Evolutionary conservation across 2,113 vertebrate species (phyloP).

Genomic region (Sander lucioperca): DNA sequence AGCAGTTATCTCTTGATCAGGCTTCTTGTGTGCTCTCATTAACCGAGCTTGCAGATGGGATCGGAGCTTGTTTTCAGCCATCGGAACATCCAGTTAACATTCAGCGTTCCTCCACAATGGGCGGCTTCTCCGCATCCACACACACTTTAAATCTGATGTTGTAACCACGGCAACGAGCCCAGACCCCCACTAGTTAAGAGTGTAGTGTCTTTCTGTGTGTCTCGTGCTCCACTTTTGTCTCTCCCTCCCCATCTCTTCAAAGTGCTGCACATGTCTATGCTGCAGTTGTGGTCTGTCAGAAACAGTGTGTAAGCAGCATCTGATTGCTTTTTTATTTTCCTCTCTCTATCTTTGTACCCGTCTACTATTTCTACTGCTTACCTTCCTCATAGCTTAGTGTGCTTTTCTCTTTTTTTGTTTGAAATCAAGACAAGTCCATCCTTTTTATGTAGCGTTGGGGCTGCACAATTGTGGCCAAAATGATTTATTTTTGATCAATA

Average conservation of each 20-base stretch:
- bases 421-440: too few species aligned
- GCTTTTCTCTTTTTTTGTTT: not conserved
- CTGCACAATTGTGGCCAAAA: too few species aligned
- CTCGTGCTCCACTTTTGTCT: constrained; percentile 38
- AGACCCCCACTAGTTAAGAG: constrained; percentile 31
- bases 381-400: not conserved
- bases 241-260: constrained; percentile 1
- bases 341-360: not conserved
- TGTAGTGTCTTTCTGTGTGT: not conserved
- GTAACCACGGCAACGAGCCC: constrained; percentile 80
- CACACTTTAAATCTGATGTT: constrained; percentile 57
- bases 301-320: not conserved
- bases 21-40: not conserved
- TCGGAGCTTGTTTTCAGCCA: constrained; percentile 13
- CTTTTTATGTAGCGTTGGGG: too few species aligned
- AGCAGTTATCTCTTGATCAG: not conserved
- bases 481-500: too few species aligned
- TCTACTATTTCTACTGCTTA: not conserved
- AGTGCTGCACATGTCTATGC: constrained; percentile 7
- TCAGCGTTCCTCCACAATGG: not conserved
- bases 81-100: not conserved
- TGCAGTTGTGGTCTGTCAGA: not conserved
- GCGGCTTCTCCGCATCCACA: constrained; percentile 36
- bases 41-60: not conserved
- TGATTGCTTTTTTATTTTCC: not conserved